phyloP scores from a whole-genome alignment of 1,140 invertebrate genomes.

The Lordiphosa clarofinis region DNA sequence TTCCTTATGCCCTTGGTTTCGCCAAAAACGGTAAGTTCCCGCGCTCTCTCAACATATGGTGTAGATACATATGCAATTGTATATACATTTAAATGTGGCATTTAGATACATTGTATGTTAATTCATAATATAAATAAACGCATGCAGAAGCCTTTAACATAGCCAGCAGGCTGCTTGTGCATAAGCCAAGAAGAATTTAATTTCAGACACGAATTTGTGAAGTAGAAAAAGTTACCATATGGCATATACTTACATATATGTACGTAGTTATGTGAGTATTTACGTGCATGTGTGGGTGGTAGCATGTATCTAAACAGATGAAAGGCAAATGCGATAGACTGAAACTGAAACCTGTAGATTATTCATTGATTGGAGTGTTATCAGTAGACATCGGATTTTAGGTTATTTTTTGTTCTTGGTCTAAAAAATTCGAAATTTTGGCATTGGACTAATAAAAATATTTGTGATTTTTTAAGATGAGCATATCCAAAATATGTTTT shows the following conservation, averaged over 20 bases:
- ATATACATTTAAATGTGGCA: neutral
- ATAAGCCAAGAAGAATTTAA: no score
- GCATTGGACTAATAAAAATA: no score
- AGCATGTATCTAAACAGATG: neutral
- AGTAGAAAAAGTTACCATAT: neutral
- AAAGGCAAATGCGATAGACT: neutral
- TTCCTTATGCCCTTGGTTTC: slow-evolving; percentile 87
- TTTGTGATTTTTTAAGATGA: no score
- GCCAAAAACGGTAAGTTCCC: slow-evolving; percentile 83
- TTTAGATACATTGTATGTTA: neutral
- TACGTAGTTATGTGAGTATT: slow-evolving; percentile 1
- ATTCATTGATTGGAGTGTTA: neutral
- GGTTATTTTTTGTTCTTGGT: no score
- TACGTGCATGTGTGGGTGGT: neutral
- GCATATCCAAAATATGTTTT: no score
- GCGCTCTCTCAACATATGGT: neutral
- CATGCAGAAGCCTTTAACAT: slow-evolving; percentile 6
- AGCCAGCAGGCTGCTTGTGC: slow-evolving; percentile 6
- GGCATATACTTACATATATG: neutral
- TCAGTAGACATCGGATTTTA: no score
- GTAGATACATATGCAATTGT: neutral
- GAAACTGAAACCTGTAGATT: slow-evolving; percentile 49
- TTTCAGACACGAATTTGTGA: neutral
- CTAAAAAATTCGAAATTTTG: no score
- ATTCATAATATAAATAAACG: slow-evolving; percentile 1